Base-by-base conservation (phyloP, 1,140 invertebrate genomes). In the Epicauta chinensis region DNA sequence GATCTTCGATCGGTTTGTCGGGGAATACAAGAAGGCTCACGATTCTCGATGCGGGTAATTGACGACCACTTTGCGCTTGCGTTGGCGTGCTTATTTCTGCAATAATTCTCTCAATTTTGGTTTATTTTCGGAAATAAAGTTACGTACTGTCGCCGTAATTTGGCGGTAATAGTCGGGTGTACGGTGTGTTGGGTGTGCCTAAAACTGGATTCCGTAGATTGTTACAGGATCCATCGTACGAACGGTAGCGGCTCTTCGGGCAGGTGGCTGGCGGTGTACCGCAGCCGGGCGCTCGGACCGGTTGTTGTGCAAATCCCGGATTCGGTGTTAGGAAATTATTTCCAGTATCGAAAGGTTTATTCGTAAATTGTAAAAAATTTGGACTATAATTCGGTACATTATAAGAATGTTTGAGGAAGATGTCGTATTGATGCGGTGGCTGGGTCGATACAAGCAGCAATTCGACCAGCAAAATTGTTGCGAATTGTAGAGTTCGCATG, bases 151-250 rank as follows among this genome's bases (percentile, higher is more conserved):
- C 90, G 10, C 78, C 81, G 70, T 92, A 93, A 61, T 82, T 86
- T 1, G 91, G 80, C 5, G 83, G 83, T 10, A 95, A 62, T 0
- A 98, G 74, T 47, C 69, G 58, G 23, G 60, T 59, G 39, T 69
- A 81, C 35, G 81, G 78, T 2, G 84, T 86, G 55, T 81, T 81
- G 0, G 89, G 81, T 48, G 80, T 80, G 2, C 91, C 91, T 75
- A 82, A 81, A 0, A 73, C 75, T 0, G 88, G 83, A 59, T 83
- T 80, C 17, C 75, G 62, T 3, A 88, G 62, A 68, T 94, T 93
- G 66, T 93, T 95, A 64, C 91, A 95, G 0, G 86, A 82, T 0
- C 91, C 91, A 67, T 94, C 90, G 41, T 84, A 79, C 1, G 81
- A 79, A 14, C 91, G 75, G 63, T 91, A 93, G 44, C 77, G 76